Evolutionary conservation across 2,888 invertebrate genomes (phyloP).

Genomic region (Elegia similella): DNA sequence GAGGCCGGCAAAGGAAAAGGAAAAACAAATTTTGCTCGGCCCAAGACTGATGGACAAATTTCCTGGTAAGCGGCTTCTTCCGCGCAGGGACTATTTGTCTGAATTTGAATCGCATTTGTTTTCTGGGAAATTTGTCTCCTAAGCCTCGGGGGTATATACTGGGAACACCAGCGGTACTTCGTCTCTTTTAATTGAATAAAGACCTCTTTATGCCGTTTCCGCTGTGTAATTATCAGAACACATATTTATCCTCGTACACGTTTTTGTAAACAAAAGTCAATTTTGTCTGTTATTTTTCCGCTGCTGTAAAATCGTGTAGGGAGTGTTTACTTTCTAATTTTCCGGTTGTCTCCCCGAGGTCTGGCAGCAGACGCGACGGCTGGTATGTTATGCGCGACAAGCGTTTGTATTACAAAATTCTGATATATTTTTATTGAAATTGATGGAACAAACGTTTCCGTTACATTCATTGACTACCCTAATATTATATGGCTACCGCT

Average conservation of each 20-base stretch:
- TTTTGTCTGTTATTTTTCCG: conserved; percentile 36
- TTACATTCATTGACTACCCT: conserved; percentile 1
- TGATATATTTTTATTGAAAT: conserved; percentile 35
- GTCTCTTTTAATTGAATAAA: conserved; percentile 73
- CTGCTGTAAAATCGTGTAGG: conserved; percentile 46
- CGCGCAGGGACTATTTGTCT: conserved; percentile 79
- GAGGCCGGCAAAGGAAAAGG: conserved; percentile 51
- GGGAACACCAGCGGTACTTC: conserved; percentile 56
- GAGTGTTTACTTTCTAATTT: conserved; percentile 76
- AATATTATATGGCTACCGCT: too few species aligned
- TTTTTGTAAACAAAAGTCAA: conserved; percentile 18
- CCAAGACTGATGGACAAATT: conserved; percentile 78
- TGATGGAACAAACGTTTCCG: conserved; percentile 27
- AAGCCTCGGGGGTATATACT: conserved; percentile 66
- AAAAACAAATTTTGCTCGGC: conserved; percentile 68
- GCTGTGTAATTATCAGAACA: conserved; percentile 47
- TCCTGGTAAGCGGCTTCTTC: conserved; percentile 75
- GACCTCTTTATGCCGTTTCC: conserved; percentile 48
- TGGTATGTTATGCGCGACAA: conserved; percentile 57
- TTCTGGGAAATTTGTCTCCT: conserved; percentile 76
- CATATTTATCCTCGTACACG: conserved; percentile 27
- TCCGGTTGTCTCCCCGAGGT: conserved; percentile 74
- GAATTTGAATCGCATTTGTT: conserved; percentile 81
- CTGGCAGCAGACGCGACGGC: conserved; percentile 51
- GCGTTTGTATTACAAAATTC: conserved; percentile 49